Evolutionary conservation across 2,888 invertebrate genomes (phyloP).

Genomic region (Carpatolechia fugitivella): DNA sequence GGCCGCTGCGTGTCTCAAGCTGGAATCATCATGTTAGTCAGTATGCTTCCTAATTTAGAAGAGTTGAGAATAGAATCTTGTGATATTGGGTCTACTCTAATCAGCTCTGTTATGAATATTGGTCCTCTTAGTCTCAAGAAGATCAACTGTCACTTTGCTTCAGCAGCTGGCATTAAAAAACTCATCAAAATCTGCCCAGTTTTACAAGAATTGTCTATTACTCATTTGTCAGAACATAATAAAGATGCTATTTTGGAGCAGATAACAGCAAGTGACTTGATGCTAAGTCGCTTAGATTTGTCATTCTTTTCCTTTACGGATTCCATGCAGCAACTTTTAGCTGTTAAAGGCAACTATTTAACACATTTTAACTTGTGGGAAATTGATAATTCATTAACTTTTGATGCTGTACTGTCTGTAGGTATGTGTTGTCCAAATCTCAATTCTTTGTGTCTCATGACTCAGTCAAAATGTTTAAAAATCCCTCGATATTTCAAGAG

Average conservation of each 20-base stretch:
- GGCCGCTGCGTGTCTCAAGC: slow-evolving; percentile 69
- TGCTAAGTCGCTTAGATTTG: slow-evolving; percentile 57
- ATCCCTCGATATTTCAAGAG: slow-evolving; percentile 55
- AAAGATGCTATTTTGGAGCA: slow-evolving; percentile 68
- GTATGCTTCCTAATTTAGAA: slow-evolving; percentile 62
- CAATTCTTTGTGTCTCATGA: slow-evolving; percentile 60
- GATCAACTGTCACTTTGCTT: slow-evolving; percentile 70
- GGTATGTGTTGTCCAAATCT: slow-evolving; percentile 67
- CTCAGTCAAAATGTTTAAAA: slow-evolving; percentile 59
- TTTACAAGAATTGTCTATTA: slow-evolving; percentile 63
- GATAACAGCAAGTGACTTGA: slow-evolving; percentile 56
- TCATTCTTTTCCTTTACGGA: slow-evolving; percentile 69
- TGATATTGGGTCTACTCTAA: slow-evolving; percentile 70
- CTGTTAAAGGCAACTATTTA: slow-evolving; percentile 61
- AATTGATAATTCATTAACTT: slow-evolving; percentile 60
- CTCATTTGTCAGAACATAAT: slow-evolving; percentile 64
- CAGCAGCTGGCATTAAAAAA: slow-evolving; percentile 63
- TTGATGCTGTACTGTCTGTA: slow-evolving; percentile 59
- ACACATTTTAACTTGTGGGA: slow-evolving; percentile 72
- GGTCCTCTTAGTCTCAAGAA: slow-evolving; percentile 65
- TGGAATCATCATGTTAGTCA: slow-evolving; percentile 64
- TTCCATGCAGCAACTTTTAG: slow-evolving; percentile 58
- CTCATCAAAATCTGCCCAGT: slow-evolving; percentile 66
- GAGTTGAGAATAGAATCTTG: slow-evolving; percentile 72
- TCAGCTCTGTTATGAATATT: slow-evolving; percentile 52